Conservation (phyloP, 2,797 vertebrate species). For the Xenentodon cancila region DNA sequence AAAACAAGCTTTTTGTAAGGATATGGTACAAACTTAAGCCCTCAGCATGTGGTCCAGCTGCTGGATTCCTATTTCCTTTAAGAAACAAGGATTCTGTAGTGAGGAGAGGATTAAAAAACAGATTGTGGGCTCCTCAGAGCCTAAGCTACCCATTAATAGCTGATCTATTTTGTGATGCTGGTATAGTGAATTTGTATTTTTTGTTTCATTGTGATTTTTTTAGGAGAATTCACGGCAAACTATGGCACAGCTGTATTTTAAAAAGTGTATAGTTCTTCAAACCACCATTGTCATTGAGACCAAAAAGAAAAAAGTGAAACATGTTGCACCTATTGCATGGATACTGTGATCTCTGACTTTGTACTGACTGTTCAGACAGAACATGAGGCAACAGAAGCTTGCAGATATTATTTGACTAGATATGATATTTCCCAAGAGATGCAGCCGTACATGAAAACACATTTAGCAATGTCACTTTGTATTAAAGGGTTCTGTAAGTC, state of each 20-base stretch:
- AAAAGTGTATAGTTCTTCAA: not conserved
- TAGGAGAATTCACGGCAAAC: slow-evolving; percentile 19
- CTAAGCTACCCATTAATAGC: slow-evolving; percentile 29
- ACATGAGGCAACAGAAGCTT: not conserved
- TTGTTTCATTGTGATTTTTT: slow-evolving; percentile 26
- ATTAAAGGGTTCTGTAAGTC: not conserved
- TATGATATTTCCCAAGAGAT: not conserved
- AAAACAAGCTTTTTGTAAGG: slow-evolving; percentile 34
- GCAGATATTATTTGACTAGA: too few relatives aligned
- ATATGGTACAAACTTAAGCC: slow-evolving; percentile 44
- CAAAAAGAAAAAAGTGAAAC: not conserved
- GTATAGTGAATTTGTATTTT: slow-evolving; percentile 21
- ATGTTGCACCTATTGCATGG: not conserved
- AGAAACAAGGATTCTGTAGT: slow-evolving; percentile 35
- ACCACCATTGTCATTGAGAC: not conserved
- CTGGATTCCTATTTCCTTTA: slow-evolving; percentile 33
- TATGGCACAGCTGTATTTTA: not conserved
- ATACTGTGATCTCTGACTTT: not conserved
- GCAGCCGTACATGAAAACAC: not conserved
- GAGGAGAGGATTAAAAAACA: slow-evolving; percentile 21
- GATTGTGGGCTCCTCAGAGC: slow-evolving; percentile 24
- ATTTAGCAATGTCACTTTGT: not conserved
- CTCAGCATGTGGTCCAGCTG: slow-evolving; percentile 57
- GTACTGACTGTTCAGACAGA: not conserved
- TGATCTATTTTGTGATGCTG: slow-evolving; percentile 28